Percentiles rank a stretch among this genome's conserved stretches.
These are phyloP conservation scores for Macrotis lagotis DNA, from an alignment of 2,113 vertebrate genomes.

Conservation along the genomic window DNA sequence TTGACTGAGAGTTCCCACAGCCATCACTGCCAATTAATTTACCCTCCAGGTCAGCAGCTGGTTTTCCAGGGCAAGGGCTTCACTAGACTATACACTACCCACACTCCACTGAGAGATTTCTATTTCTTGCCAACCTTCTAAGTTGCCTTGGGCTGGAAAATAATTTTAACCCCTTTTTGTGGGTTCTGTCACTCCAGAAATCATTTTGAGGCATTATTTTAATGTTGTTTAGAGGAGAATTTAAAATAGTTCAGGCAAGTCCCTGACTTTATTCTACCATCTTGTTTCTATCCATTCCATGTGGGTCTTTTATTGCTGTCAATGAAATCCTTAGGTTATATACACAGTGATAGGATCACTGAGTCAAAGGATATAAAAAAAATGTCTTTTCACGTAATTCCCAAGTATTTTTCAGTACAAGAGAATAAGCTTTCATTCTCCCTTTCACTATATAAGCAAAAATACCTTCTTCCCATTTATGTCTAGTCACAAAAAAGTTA, in stretches of 20 bases:
- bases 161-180: not conserved
- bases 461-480: not conserved
- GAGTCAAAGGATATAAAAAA: not conserved
- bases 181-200: not conserved
- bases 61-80: not conserved
- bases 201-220: not conserved
- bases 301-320: not conserved
- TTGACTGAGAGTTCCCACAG: not conserved
- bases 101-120: not conserved
- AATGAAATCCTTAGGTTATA: not conserved
- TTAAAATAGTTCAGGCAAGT: not conserved
- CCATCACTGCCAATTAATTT: not conserved
- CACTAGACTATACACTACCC: not conserved
- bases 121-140: not conserved
- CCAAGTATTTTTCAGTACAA: not conserved
- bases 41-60: not conserved
- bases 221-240: not conserved
- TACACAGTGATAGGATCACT: not conserved
- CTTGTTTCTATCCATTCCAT: not conserved
- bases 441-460: constrained; percentile 20
- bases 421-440: not conserved
- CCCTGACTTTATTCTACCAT: not conserved
- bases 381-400: not conserved
- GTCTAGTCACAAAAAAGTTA: constrained; percentile 6
- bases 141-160: not conserved